phyloP scores from a whole-genome alignment of 2,113 vertebrate genomes.

The Sylvilagus bachmani region DNA sequence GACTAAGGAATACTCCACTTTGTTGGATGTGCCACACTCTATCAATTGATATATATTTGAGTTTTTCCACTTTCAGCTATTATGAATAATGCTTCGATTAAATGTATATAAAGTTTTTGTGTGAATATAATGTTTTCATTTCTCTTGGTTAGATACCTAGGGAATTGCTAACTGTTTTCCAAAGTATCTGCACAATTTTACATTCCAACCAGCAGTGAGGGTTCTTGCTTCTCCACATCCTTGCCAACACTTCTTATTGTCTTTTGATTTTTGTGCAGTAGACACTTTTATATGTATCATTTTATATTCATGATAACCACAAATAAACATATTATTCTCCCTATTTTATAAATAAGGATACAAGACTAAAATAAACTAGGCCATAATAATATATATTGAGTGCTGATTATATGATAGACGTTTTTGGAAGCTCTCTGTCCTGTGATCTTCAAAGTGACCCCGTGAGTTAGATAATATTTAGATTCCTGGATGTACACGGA shows the following conservation, averaged over 20 bases:
- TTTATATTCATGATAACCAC: conserved; percentile 30
- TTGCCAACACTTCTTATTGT: background rate
- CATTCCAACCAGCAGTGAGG: background rate
- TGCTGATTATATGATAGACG: background rate
- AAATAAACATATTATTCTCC: conserved; percentile 11
- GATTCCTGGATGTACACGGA: conserved; percentile 8
- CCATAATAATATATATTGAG: conserved; percentile 38
- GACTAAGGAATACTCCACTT: conserved; percentile 13
- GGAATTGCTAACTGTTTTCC: conserved; percentile 8
- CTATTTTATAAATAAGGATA: conserved; percentile 45
- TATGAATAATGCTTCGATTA: conserved; percentile 4
- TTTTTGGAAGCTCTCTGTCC: conserved; percentile 8
- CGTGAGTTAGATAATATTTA: background rate
- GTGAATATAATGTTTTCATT: conserved; percentile 14
- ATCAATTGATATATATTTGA: background rate
- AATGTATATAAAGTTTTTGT: background rate
- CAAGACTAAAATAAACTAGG: background rate
- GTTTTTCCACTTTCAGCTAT: background rate
- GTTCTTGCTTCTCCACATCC: background rate
- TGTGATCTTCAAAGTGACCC: background rate
- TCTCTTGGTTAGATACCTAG: background rate
- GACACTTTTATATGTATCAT: conserved; percentile 31
- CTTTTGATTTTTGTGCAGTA: background rate
- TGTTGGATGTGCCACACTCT: background rate
- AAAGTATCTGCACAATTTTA: background rate